phyloP scores from a whole-genome alignment of 2,888 invertebrate species.

The Synanthedon andrenaeformis region DNA sequence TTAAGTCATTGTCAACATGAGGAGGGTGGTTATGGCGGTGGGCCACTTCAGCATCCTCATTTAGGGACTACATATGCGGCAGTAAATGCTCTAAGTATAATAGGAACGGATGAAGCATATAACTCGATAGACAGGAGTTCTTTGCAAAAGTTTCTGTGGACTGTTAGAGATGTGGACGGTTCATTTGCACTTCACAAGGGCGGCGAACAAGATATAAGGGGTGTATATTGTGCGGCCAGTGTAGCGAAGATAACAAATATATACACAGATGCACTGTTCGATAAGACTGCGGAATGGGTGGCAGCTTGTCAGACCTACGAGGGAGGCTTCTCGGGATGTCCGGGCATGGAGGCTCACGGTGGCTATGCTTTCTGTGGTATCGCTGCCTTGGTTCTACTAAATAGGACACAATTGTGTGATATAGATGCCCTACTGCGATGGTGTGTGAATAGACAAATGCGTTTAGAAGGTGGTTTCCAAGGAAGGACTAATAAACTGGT shows the following conservation, averaged over 20 bases:
- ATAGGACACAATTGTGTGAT: slow-evolving; percentile 80
- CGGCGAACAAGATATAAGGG: slow-evolving; percentile 94
- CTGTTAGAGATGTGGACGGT: slow-evolving; percentile 85
- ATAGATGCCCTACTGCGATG: slow-evolving; percentile 83
- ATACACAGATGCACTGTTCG: slow-evolving; percentile 81
- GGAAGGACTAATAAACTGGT: slow-evolving; percentile 98
- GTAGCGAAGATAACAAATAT: slow-evolving; percentile 89
- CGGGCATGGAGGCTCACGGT: slow-evolving; percentile 96
- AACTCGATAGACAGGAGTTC: slow-evolving; percentile 84
- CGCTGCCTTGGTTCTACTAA: slow-evolving; percentile 87
- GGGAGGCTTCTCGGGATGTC: slow-evolving; percentile 94
- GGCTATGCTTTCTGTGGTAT: slow-evolving; percentile 99
- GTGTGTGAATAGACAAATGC: slow-evolving; percentile 92
- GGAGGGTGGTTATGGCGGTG: slow-evolving; percentile 93
- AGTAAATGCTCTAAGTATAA: slow-evolving; percentile 89
- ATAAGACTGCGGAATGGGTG: slow-evolving; percentile 92
- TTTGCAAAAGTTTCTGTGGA: slow-evolving; percentile 82
- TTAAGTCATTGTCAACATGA: slow-evolving; percentile 77
- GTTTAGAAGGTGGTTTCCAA: slow-evolving; percentile 95
- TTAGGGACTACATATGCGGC: slow-evolving; percentile 98
- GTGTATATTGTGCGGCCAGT: slow-evolving; percentile 95
- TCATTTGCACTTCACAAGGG: slow-evolving; percentile 91
- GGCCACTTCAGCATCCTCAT: slow-evolving; percentile 92
- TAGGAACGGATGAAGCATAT: slow-evolving; percentile 90
- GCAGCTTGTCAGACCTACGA: slow-evolving; percentile 97